phyloP scores from a whole-genome alignment of 2,113 vertebrate genomes.

The Elephantulus edwardii region DNA sequence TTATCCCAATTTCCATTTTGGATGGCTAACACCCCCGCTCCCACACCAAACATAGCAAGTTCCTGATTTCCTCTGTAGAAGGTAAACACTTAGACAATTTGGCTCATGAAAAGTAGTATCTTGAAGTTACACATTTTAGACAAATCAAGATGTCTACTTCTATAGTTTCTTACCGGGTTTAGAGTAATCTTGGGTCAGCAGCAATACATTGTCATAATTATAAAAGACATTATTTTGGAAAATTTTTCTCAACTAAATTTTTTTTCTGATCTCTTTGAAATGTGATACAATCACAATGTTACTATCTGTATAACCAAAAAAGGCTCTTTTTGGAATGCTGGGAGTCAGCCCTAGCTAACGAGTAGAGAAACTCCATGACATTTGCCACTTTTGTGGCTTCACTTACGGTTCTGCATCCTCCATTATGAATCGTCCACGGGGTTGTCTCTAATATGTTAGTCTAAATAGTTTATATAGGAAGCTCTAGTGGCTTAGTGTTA shows the following conservation, averaged over 20 bases:
- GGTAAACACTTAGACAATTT: slow-evolving; percentile 1
- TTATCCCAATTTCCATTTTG: neutral
- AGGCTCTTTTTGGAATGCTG: neutral
- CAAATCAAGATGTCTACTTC: neutral
- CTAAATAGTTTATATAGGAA: no score
- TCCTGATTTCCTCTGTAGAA: slow-evolving; percentile 36
- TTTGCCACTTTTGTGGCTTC: neutral
- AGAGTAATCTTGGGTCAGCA: neutral
- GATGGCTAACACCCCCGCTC: neutral
- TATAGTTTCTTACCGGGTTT: neutral
- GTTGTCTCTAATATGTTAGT: neutral
- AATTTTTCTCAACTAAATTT: neutral
- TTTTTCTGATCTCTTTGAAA: slow-evolving; percentile 26
- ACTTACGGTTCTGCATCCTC: neutral
- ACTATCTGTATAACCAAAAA: neutral
- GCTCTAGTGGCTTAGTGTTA: no score
- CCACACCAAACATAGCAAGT: neutral
- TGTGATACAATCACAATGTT: neutral
- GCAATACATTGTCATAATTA: neutral
- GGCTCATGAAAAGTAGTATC: neutral
- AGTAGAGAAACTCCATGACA: neutral
- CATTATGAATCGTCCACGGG: neutral
- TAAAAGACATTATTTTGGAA: neutral
- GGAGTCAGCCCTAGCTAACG: neutral
- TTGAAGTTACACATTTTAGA: neutral